A percentile compares a stretch with the other conserved stretches of the same genome.
These are phyloP conservation scores for Napeogenes inachia DNA, from an alignment of 2,888 invertebrate genomes.

Conservation along the genomic window DNA sequence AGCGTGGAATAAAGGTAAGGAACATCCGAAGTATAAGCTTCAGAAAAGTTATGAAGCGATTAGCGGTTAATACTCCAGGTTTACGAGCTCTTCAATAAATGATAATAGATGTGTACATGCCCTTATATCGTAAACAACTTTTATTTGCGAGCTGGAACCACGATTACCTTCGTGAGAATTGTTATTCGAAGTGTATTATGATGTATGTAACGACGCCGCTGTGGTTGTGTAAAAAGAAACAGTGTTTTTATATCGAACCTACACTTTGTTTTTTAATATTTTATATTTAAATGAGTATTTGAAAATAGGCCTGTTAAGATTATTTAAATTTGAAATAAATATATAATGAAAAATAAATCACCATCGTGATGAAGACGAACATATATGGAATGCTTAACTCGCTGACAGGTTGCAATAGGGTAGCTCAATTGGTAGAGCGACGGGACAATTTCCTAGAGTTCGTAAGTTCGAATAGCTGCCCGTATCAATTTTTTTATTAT, in stretches of 20 bases:
- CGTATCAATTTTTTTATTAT: too few species aligned
- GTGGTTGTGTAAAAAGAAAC: neutral
- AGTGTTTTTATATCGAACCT: neutral
- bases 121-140: conserved; percentile 8
- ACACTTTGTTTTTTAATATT: too few species aligned
- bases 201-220: neutral
- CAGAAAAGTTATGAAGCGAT: conserved; percentile 34
- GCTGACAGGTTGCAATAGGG: too few species aligned
- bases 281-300: too few species aligned
- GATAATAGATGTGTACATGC: conserved; percentile 12
- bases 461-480: too few species aligned
- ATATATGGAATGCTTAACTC: too few species aligned
- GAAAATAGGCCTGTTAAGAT: too few species aligned
- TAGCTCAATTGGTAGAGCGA: too few species aligned
- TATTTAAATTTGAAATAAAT: too few species aligned
- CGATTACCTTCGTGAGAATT: conserved; percentile 8
- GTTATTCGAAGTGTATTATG: neutral
- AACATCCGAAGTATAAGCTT: conserved; percentile 9
- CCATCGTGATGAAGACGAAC: too few species aligned
- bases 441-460: too few species aligned
- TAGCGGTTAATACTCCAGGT: conserved; percentile 31
- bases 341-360: too few species aligned
- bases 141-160: conserved; percentile 6
- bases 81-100: conserved; percentile 23
- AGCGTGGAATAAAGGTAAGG: conserved; percentile 8